Conservation (phyloP, 2,113 vertebrate species). For the Ophiodon elongatus region DNA sequence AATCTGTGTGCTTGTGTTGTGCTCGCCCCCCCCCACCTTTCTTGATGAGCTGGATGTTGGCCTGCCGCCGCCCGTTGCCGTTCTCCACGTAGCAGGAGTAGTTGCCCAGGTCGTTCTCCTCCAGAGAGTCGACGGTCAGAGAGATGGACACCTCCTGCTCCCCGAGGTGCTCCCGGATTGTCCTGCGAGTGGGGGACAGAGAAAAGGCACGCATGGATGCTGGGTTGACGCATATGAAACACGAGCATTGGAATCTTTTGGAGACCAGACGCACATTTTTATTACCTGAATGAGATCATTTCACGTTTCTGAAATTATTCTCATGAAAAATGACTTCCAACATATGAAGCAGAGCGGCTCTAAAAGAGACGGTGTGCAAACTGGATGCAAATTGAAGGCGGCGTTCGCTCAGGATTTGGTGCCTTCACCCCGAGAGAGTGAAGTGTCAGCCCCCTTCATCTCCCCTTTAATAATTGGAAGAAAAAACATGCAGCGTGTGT, state of each 20-base stretch:
- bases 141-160: slow-evolving; percentile 95
- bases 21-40: slow-evolving; percentile 83
- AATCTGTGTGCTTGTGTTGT: background rate
- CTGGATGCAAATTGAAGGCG: too few relatives aligned
- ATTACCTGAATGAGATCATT: background rate
- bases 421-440: background rate
- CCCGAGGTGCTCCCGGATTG: slow-evolving; percentile 93
- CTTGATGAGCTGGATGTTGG: slow-evolving; percentile 90
- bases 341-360: too few relatives aligned
- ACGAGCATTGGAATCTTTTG: background rate
- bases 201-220: background rate
- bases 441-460: background rate
- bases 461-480: background rate
- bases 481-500: background rate
- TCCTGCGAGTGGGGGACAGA: slow-evolving; percentile 81
- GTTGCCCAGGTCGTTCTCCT: slow-evolving; percentile 93
- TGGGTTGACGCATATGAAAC: background rate
- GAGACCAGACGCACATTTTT: background rate
- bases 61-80: slow-evolving; percentile 90
- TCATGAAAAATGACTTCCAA: background rate
- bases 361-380: too few relatives aligned
- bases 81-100: slow-evolving; percentile 97
- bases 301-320: background rate
- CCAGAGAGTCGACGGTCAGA: slow-evolving; percentile 91
- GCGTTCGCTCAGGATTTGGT: background rate